Conservation (phyloP, 2,113 vertebrate species). For the Centrocercus urophasianus region DNA sequence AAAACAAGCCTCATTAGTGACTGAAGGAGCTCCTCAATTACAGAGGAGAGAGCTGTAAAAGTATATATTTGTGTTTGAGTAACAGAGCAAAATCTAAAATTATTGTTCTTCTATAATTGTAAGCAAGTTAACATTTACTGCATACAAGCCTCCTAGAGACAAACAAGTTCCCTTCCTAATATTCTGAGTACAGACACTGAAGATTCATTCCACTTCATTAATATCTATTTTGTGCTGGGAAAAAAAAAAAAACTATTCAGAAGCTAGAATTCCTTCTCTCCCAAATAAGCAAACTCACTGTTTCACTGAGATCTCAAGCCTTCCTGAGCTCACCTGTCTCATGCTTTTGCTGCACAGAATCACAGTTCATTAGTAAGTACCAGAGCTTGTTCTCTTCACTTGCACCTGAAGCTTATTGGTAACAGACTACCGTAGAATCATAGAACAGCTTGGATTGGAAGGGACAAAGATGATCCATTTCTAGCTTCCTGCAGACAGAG, state of each 20-base stretch:
- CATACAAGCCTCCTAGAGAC: not conserved
- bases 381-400: fast-evolving
- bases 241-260: not conserved
- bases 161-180: not conserved
- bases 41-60: not conserved
- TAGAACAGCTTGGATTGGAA: no score
- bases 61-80: fast-evolving
- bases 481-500: no score
- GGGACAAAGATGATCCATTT: no score
- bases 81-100: not conserved
- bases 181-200: not conserved
- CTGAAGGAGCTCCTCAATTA: not conserved
- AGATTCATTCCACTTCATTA: not conserved
- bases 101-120: not conserved
- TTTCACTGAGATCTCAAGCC: not conserved
- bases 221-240: not conserved
- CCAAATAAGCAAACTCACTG: not conserved
- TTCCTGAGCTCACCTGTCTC: not conserved
- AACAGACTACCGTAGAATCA: not conserved
- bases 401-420: not conserved
- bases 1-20: not conserved
- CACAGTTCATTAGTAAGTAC: not conserved
- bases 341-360: not conserved
- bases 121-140: not conserved
- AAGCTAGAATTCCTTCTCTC: not conserved